Conservation (phyloP, 2,797 vertebrate genomes). For the Micromesistius poutassou region DNA sequence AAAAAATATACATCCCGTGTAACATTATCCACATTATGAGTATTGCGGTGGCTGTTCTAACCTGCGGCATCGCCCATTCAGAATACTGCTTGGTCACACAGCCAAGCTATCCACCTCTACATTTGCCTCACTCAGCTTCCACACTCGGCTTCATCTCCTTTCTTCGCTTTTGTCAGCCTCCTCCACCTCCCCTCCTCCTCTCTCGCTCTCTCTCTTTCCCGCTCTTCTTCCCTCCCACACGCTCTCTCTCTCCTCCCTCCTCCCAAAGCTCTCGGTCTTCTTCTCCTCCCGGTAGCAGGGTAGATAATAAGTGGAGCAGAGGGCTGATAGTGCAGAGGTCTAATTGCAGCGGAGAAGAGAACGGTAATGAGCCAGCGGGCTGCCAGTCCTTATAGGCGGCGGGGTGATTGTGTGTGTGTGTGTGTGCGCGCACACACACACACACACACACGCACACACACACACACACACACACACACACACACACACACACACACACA, state of each 20-base stretch:
- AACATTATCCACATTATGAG: background rate
- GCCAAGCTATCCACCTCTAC: constrained; percentile 44
- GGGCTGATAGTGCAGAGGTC: constrained; percentile 50
- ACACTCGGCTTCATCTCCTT: constrained; percentile 4
- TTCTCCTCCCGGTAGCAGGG: constrained; percentile 29
- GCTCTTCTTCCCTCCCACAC: background rate
- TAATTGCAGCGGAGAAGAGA: constrained; percentile 61
- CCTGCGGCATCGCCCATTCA: constrained; percentile 44
- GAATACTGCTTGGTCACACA: constrained; percentile 52
- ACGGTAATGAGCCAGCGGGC: constrained; percentile 49
- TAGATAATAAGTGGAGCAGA: constrained; percentile 34
- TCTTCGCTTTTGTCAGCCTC: background rate
- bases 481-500: no score
- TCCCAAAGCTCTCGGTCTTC: constrained; percentile 25
- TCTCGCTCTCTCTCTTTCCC: background rate
- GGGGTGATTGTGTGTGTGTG: constrained; percentile 21
- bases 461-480: no score
- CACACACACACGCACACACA: no score
- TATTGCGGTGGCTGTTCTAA: constrained; percentile 25
- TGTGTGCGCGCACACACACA: background rate
- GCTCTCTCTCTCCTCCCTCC: background rate
- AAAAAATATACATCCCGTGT: background rate
- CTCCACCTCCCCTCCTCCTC: background rate
- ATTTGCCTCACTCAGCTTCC: constrained; percentile 39
- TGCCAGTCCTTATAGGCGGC: constrained; percentile 32